Conservation (phyloP, 2,113 vertebrate species). For the Antechinus stuartii region DNA sequence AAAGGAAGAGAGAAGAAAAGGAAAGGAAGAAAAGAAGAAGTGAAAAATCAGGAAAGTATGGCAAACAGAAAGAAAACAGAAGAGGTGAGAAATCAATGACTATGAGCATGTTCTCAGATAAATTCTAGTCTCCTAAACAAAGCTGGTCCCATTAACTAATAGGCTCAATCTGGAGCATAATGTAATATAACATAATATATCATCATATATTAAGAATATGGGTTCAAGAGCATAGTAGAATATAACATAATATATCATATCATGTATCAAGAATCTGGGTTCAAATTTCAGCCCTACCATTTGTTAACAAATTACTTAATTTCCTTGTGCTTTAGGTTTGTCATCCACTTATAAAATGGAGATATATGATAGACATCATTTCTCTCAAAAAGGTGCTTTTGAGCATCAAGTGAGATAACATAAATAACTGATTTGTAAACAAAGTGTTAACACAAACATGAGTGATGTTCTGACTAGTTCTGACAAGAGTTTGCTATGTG, state of each 20-base stretch:
- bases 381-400: not conserved
- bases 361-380: not conserved
- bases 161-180: not conserved
- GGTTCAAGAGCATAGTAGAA: not conserved
- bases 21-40: constrained; percentile 13
- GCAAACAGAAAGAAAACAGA: not conserved
- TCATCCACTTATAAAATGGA: not conserved
- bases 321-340: not conserved
- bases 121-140: not conserved
- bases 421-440: not conserved
- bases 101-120: not conserved
- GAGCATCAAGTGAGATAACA: not conserved
- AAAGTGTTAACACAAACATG: not conserved
- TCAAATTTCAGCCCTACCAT: not conserved
- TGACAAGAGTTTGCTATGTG: not conserved
- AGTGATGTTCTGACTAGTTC: not conserved
- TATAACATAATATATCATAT: too few species aligned
- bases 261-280: not conserved
- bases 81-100: not conserved
- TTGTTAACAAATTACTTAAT: not conserved
- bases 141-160: not conserved
- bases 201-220: not conserved
- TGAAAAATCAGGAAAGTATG: not conserved
- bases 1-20: not conserved
- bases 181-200: too few species aligned